Percentiles rank a stretch among this genome's conserved stretches.
phyloP scores from a whole-genome alignment of 2,888 invertebrate species.

The Lasioglossum calceatum region DNA sequence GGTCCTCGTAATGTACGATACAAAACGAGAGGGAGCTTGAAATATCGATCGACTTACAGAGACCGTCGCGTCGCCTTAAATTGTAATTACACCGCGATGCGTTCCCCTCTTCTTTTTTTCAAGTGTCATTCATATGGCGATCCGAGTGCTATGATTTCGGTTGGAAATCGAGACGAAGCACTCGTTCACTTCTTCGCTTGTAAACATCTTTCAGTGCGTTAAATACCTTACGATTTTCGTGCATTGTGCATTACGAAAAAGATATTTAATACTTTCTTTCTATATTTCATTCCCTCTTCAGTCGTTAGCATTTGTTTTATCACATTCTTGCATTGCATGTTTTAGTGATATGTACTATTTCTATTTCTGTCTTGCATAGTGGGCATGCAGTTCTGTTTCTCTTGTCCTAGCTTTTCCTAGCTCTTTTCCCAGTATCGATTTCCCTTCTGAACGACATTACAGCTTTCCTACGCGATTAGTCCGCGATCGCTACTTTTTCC shows the following conservation, averaged over 20 bases:
- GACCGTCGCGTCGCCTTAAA: conserved; percentile 22
- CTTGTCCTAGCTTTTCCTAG: no score
- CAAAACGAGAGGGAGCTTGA: conserved; percentile 34
- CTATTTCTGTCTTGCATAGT: no score
- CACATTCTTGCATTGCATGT: no score
- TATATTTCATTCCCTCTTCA: no score
- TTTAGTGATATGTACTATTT: no score
- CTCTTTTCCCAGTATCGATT: no score
- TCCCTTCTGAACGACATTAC: no score
- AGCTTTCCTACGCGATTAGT: no score
- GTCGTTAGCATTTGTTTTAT: no score
- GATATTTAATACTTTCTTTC: no score
- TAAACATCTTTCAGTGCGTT: neutral
- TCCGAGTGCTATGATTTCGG: conserved; percentile 6
- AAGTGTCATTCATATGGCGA: neutral
- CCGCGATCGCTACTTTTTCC: no score
- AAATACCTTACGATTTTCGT: neutral
- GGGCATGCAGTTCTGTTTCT: no score
- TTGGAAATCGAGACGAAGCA: conserved; percentile 19
- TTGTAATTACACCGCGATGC: conserved; percentile 29
- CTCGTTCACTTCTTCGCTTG: neutral
- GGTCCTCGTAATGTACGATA: conserved; percentile 45
- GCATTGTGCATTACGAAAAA: neutral
- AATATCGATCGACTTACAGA: conserved; percentile 57
- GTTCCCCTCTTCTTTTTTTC: neutral